Evolutionary conservation across 2,888 invertebrate genomes (phyloP), one percentile per base, ranked within the genome.

Genomic region (Caenorhabditis sp.): DNA sequence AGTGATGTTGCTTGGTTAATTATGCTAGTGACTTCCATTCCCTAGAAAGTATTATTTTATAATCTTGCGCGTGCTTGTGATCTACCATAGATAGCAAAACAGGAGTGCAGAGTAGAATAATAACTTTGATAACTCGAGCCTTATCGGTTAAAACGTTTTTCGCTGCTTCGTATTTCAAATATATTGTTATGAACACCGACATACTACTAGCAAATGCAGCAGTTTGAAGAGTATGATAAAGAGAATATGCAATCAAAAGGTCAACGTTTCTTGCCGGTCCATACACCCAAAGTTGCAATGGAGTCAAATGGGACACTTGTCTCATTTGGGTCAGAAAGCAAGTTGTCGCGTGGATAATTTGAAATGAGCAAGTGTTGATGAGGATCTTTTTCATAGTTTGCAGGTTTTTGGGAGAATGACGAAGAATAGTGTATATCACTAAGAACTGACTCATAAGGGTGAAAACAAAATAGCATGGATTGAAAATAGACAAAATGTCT

Each of bases 241-340:
- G 15, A 1, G 35, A 24, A 20, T 69, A 69, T 20, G 32, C 24
- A 22, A 58, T 24, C 9, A 44, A n/a, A 1, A 58, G 44, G 3
- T 58, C 56, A 2, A 44, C 22, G 35, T 70, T 26, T 40, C 60
- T 22, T 18, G 50, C 1, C 2, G 51, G 60, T 18, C 69, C 69
- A 37, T 70, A 70, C 28, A 47, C 51, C 69, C 69, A 70, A 1
- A 70, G 15, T 51, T 70, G 58, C 3, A 70, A 51, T 6, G 69
- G 69, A 2, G 35, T 61, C 51, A 61, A 35, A 18, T 40, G 35
- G 18, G 69, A 70, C 8, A 70, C 69, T 53, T 70, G 69, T 2
- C 69, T 32, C 15, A 50, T 26, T 61, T 70, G 69, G 1, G 51
- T 15, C 6, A 61, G 20, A 26, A 44, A 60, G 2, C 35, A 35